Evolutionary conservation across 2,888 invertebrate species (phyloP).

Genomic region (Aphrophora alni): DNA sequence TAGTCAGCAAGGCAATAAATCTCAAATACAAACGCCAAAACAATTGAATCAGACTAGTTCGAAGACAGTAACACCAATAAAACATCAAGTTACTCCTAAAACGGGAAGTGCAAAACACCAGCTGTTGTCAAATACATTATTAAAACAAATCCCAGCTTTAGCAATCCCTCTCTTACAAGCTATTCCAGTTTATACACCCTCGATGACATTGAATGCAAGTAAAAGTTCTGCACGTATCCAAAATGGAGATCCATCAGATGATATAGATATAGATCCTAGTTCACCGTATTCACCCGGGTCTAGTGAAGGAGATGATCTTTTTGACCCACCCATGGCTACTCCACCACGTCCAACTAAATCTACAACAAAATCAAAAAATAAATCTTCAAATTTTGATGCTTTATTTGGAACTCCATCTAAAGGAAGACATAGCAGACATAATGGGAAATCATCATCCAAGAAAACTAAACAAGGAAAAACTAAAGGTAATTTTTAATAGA

Average conservation of each 20-base stretch:
- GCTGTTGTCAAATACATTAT: constrained; percentile 22
- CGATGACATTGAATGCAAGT: constrained; percentile 42
- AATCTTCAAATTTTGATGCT: constrained; percentile 63
- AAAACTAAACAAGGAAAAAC: constrained; percentile 32
- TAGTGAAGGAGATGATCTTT: constrained; percentile 87
- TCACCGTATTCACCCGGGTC: constrained; percentile 91
- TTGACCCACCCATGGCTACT: constrained; percentile 71
- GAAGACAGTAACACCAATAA: constrained; percentile 31
- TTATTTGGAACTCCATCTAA: constrained; percentile 61
- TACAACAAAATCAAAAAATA: constrained; percentile 26
- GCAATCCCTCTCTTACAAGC: constrained; percentile 20
- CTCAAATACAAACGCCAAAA: constrained; percentile 31
- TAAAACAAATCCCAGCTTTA: constrained; percentile 27
- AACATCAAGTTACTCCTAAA: constrained; percentile 22
- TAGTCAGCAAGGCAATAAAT: constrained; percentile 34
- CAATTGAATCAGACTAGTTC: constrained; percentile 24
- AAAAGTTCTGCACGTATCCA: constrained; percentile 53
- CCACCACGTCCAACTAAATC: constrained; percentile 42
- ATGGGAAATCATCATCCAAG: constrained; percentile 10
- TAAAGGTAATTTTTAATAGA: constrained; percentile 18
- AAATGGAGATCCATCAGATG: constrained; percentile 40
- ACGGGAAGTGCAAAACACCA: constrained; percentile 22
- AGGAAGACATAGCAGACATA: constrained; percentile 26
- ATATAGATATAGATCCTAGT: constrained; percentile 43
- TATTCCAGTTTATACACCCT: constrained; percentile 36